Conservation (phyloP, 2,888 invertebrate genomes). For the Congeria kusceri region DNA sequence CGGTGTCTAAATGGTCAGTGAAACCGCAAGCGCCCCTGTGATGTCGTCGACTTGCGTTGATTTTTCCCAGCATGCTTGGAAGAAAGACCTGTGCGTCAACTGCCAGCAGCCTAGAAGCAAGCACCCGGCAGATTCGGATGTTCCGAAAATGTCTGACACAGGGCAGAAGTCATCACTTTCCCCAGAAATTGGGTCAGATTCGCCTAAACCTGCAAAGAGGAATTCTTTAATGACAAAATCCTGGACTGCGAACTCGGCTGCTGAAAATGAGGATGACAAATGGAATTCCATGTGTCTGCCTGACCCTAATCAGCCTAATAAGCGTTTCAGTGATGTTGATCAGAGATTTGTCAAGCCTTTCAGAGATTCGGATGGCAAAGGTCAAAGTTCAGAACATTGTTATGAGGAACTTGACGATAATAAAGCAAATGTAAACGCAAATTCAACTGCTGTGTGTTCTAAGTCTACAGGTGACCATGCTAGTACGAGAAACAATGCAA, state of each 20-base stretch:
- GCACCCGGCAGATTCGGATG: constrained; percentile 50
- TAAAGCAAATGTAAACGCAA: constrained; percentile 24
- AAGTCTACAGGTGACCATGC: constrained; percentile 3
- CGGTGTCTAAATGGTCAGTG: constrained; percentile 65
- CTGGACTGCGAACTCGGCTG: constrained; percentile 35
- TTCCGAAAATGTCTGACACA: neutral
- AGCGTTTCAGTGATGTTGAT: constrained; percentile 27
- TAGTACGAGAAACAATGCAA: constrained; percentile 8
- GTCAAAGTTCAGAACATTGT: constrained; percentile 36
- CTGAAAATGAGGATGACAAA: constrained; percentile 52
- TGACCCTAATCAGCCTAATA: constrained; percentile 39
- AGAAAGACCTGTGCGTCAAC: constrained; percentile 79
- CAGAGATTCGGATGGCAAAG: constrained; percentile 16
- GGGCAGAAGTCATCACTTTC: neutral
- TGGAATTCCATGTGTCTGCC: constrained; percentile 63
- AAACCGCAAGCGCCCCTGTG: constrained; percentile 56
- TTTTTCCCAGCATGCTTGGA: constrained; percentile 82
- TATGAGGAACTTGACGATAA: constrained; percentile 57
- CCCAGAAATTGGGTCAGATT: constrained; percentile 42
- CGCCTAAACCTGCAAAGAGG: constrained; percentile 74
- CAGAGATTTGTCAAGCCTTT: constrained; percentile 18
- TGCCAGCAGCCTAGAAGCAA: constrained; percentile 77
- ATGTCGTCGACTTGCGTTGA: constrained; percentile 76
- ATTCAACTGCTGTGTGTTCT: neutral
- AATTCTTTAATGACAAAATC: constrained; percentile 67